Percentiles rank a stretch among this genome's conserved stretches.
These are phyloP conservation scores for Pentalonia nigronervosa DNA, from an alignment of 1,140 invertebrate genomes.

Conservation along the genomic window DNA sequence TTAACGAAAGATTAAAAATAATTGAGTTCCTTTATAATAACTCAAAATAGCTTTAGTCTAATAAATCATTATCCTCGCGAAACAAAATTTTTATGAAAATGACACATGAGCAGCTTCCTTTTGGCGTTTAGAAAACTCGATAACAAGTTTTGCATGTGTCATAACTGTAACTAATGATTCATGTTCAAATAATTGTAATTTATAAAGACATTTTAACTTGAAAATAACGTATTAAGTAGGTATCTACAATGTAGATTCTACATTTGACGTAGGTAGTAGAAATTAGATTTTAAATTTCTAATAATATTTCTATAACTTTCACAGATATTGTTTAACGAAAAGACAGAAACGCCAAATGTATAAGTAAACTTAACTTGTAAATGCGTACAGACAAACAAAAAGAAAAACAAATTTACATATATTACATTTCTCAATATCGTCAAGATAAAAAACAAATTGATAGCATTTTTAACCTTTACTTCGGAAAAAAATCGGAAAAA, in stretches of 20 bases:
- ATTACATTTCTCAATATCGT: neutral
- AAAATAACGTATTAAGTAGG: neutral
- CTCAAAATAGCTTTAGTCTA: neutral
- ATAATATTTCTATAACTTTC: neutral
- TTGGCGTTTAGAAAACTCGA: neutral
- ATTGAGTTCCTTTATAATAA: neutral
- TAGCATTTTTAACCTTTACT: neutral
- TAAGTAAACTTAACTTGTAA: neutral
- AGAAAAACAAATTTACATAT: neutral
- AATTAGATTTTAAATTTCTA: neutral
- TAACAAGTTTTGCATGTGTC: neutral
- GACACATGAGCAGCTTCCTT: neutral
- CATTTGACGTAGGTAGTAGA: neutral
- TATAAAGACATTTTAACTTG: neutral
- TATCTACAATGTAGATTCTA: too few species aligned
- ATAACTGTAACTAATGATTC: neutral
- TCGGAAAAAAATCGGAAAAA: neutral
- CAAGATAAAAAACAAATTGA: slow-evolving; percentile 29
- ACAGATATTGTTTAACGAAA: neutral
- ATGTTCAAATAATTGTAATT: neutral
- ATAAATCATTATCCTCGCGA: neutral
- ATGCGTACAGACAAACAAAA: neutral
- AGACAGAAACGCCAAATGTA: neutral
- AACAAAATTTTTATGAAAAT: neutral
- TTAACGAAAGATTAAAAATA: neutral